Base-by-base conservation (phyloP, 2,797 vertebrate genomes). In the Enteromius viviparus region DNA sequence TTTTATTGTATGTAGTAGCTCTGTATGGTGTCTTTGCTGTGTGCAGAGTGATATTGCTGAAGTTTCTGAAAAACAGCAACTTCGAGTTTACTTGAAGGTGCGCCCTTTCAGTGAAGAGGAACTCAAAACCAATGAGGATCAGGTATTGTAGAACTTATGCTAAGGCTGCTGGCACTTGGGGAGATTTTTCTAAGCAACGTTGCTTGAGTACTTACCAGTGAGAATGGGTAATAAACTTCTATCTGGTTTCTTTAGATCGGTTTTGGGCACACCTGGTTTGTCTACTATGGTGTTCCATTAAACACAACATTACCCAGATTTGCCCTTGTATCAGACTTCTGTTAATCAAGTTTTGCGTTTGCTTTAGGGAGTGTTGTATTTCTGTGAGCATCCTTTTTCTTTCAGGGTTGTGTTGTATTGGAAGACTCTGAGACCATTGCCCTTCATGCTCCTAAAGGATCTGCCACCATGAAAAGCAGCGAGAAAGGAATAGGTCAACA, bases 31-130 rank as follows among this genome's bases (percentile, higher is more conserved):
- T 64, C 3, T 4, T 78, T 55, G 17, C 15, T 72, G 12, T 80
- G 32, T 6, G 9, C 55, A 95, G 94, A 75, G 51, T 68, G 91
- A 92, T 8, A 42, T 19, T 0, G 17, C 78, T 3, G 81, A 78
- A 6, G 72, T 26, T 19, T 45, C 87, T n/a, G 94, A 88, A 51
- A 87, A 92, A 65, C 95, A 94, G 65, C 94, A 94, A 37, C 90
- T 98, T 91, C 94, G 92, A 40, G 96, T 97, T 42, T 97, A 96
- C 86, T 91, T 98, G 87, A 86, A 96, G 90, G 92, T 97, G 42
- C 89, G 96, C 0, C 97, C 97, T 0, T 97, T 97, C 85, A 96
- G 95, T 26, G 81, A 93, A 80, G 91, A 94, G n/a, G 96, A 98
- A n/a, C 90, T 95, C 58, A 89, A 88, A 80, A 92, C 87, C 83